Percentiles rank a stretch among this genome's conserved stretches.
phyloP scores from a whole-genome alignment of 2,888 invertebrate genomes.

The Hylaea fasciaria region DNA sequence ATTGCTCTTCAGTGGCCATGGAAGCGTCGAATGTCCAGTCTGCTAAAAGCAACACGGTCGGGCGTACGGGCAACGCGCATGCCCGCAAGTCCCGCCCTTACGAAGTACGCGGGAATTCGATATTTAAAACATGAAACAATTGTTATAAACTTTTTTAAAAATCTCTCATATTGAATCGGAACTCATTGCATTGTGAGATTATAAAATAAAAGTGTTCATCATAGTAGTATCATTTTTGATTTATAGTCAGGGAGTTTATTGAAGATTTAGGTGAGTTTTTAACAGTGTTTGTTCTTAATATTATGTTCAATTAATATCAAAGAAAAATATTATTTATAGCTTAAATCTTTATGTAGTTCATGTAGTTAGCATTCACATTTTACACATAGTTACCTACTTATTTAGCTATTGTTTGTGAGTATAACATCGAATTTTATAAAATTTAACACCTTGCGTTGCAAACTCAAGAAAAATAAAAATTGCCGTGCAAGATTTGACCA shows the following conservation, averaged over 20 bases:
- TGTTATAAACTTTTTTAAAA: no score
- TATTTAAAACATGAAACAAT: slow-evolving; percentile 29
- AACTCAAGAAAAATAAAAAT: no score
- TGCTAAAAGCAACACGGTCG: slow-evolving; percentile 70
- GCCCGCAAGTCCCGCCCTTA: slow-evolving; percentile 52
- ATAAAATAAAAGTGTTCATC: slow-evolving; percentile 22
- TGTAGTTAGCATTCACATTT: no score
- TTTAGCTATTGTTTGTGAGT: not conserved
- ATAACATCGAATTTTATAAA: no score
- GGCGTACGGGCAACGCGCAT: slow-evolving; percentile 61
- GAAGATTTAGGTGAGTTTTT: slow-evolving; percentile 1
- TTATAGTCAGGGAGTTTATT: not conserved
- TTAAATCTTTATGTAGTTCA: no score
- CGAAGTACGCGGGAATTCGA: slow-evolving; percentile 43
- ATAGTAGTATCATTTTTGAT: slow-evolving; percentile 1
- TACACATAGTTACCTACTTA: no score
- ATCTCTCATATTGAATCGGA: no score
- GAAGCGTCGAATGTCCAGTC: slow-evolving; percentile 72
- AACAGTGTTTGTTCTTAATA: not conserved
- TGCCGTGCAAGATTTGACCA: no score
- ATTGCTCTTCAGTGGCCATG: slow-evolving; percentile 62
- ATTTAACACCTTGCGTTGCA: no score
- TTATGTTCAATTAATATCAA: no score
- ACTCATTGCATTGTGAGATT: slow-evolving; percentile 22
- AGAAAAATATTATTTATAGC: no score